Base-by-base conservation (phyloP, 2,797 vertebrate species). In the Allobates femoralis region DNA sequence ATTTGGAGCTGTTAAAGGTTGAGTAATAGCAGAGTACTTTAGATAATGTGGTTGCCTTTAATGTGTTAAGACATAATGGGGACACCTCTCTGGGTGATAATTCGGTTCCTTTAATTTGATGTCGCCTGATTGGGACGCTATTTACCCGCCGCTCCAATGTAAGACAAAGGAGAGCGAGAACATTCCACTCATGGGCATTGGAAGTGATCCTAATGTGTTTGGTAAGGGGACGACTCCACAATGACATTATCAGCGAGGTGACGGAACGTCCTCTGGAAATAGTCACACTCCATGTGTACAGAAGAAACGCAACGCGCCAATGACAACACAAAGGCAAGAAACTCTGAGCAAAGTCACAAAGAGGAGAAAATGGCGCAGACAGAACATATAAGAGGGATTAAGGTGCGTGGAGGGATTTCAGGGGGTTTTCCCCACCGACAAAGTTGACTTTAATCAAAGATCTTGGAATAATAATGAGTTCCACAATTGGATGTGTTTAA, bases 1-100 rank as follows among this genome's bases (percentile, higher is more conserved):
- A 60, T 81, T 67, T 69, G 81, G 26, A 50, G 73, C 66, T 53
- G 62, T 73, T 28, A 69, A 87, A 82, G 79, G 80, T 73, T 75
- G 81, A 80, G 78, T 87, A 84, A 87, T 87, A 75, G 81, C 66
- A 51, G 12, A 53, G 86, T 41, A 74, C 66, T 73, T 79, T 55
- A 53, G 56, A 75, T 87, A 87, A 84, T 84, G 81, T 83, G 79
- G 85, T 34, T 78, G 18, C 85, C 50, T 87, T 67, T 87, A 84
- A 87, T 87, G 81, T 37, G 76, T 34, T 74, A 26, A 19, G 81
- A 84, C 86, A 84, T 84, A 87, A 87, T 84, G 81, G 76, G 81
- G 67, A 84, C 86, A 87, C 26, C 30, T 81, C 84, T 73, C 74
- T 7, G 53, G 75, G 64, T 60, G 73, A 79, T 53, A 30, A 60